Percentiles rank a stretch among this genome's conserved stretches.
These are phyloP conservation scores for Pteromalus puparum DNA, from an alignment of 1,140 invertebrate genomes.

Conservation along the genomic window DNA sequence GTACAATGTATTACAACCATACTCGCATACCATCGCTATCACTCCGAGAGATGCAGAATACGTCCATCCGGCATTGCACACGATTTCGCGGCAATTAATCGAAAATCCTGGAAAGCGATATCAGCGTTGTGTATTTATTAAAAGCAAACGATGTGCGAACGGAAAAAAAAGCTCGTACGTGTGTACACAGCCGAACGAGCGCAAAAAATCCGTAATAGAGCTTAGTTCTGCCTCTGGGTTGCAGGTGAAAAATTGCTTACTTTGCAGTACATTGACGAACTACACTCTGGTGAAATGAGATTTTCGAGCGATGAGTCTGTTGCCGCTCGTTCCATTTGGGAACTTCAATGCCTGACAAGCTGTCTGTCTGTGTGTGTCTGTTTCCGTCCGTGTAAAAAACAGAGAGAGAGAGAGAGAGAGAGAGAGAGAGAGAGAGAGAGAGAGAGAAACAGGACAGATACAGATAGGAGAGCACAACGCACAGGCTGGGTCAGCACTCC, in stretches of 20 bases:
- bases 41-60: too few species aligned
- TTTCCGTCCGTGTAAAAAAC: neutral
- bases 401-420: neutral
- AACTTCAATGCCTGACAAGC: neutral
- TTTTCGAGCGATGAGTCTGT: neutral
- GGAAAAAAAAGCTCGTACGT: neutral
- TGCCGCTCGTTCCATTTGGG: neutral
- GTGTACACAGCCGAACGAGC: neutral
- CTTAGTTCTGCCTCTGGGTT: neutral
- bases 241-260: neutral
- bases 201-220: neutral
- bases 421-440: neutral
- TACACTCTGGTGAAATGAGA: neutral
- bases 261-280: neutral
- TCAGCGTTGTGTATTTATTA: neutral
- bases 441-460: neutral
- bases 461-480: neutral
- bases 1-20: too few species aligned
- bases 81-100: neutral
- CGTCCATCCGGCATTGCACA: neutral
- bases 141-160: neutral
- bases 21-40: too few species aligned
- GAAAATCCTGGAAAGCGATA: neutral
- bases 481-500: constrained; percentile 54
- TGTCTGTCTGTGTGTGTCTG: neutral